Percentiles rank a stretch among this genome's conserved stretches.
phyloP scores from a whole-genome alignment of 2,888 invertebrate genomes.

The Plebejus melissa region DNA sequence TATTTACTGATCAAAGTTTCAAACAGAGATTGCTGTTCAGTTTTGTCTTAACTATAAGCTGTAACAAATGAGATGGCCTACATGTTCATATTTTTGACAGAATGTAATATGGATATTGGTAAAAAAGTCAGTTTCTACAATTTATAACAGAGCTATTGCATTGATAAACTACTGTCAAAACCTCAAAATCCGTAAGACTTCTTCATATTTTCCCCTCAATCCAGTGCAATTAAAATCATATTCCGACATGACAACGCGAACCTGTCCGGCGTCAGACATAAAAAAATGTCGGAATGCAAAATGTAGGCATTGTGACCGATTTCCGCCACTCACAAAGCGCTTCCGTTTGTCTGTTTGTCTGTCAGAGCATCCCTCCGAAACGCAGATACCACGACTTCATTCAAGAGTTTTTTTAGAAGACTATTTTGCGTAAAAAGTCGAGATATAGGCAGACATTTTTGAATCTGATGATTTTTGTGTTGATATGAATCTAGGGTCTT shows the following conservation, averaged over 20 bases:
- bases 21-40: no score
- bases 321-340: slow-evolving; percentile 69
- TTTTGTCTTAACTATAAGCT: no score
- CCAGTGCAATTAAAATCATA: slow-evolving; percentile 26
- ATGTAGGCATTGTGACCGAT: slow-evolving; percentile 66
- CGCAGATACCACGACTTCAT: slow-evolving; percentile 52
- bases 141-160: no score
- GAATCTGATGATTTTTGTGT: not conserved
- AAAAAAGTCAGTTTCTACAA: no score
- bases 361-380: slow-evolving; percentile 65
- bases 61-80: no score
- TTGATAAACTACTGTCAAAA: not conserved
- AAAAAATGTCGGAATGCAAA: slow-evolving; percentile 53
- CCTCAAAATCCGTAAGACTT: not conserved
- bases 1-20: no score
- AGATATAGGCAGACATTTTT: slow-evolving; percentile 10
- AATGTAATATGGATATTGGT: no score
- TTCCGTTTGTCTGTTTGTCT: slow-evolving; percentile 72
- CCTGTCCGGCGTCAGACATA: slow-evolving; percentile 43
- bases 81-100: no score
- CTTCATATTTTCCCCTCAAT: slow-evolving; percentile 2
- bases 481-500: not conserved
- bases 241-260: slow-evolving; percentile 40
- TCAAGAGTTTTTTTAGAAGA: slow-evolving; percentile 5
- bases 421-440: slow-evolving; percentile 1